Conservation (phyloP, 2,797 vertebrate species). For the Epinephelus malabaricus region DNA sequence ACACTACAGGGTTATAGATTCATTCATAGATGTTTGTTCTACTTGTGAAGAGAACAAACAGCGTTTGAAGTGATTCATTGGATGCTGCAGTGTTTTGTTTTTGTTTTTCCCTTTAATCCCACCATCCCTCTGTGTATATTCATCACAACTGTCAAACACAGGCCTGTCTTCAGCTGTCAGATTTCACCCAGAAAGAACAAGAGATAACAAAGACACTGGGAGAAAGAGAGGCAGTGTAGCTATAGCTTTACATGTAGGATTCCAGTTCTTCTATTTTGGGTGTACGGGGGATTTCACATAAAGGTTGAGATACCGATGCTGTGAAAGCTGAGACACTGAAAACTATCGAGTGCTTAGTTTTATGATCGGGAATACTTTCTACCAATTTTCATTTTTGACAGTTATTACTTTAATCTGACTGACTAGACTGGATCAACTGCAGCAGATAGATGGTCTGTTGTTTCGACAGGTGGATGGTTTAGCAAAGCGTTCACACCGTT, state of each 20-base stretch:
- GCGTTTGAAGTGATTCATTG: conserved; percentile 59
- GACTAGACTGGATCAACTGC: conserved; percentile 10
- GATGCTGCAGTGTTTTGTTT: conserved; percentile 54
- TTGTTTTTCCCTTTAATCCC: conserved; percentile 65
- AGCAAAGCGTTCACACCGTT: not conserved
- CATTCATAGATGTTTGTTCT: conserved; percentile 45
- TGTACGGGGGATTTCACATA: conserved; percentile 25
- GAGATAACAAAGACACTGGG: conserved; percentile 44
- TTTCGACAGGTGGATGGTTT: conserved; percentile 23
- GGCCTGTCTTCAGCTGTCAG: conserved; percentile 65
- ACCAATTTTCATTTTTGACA: conserved; percentile 25
- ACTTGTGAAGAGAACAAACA: conserved; percentile 61
- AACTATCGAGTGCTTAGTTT: conserved; percentile 20
- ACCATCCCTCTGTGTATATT: conserved; percentile 63
- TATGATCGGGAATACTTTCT: conserved; percentile 21
- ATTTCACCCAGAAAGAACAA: conserved; percentile 42
- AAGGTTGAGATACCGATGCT: conserved; percentile 19
- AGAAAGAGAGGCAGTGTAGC: not conserved
- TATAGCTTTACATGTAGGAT: conserved; percentile 24
- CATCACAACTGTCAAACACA: conserved; percentile 62
- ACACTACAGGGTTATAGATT: conserved; percentile 44
- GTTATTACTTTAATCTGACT: conserved; percentile 24
- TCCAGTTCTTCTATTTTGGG: conserved; percentile 43
- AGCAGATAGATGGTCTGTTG: not conserved
- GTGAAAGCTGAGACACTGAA: conserved; percentile 30